phyloP scores from a whole-genome alignment of 2,113 vertebrate species.

The Cottus gobio region DNA sequence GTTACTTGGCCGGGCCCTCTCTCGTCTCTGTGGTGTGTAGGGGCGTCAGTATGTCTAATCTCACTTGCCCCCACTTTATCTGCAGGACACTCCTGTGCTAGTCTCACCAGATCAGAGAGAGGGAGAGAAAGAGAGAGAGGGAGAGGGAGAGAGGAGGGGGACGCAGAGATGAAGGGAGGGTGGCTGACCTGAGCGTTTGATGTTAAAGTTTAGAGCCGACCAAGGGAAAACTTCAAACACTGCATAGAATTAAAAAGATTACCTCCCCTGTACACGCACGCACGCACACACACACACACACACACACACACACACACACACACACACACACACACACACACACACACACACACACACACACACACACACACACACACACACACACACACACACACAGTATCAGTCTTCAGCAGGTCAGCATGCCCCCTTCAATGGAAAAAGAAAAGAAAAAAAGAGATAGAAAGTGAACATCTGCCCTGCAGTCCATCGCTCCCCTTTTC shows the following conservation, averaged over 20 bases:
- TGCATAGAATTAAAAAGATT: conserved; percentile 59
- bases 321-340: conserved; percentile 23
- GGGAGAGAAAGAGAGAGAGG: neutral
- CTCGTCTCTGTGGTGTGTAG: conserved; percentile 3
- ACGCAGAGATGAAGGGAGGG: conserved; percentile 37
- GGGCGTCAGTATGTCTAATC: conserved; percentile 64
- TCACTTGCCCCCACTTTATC: conserved; percentile 53
- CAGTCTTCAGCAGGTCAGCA: conserved; percentile 52
- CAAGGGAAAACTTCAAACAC: conserved; percentile 65
- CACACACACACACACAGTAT: conserved; percentile 1
- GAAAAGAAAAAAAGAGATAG: neutral
- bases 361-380: conserved; percentile 30
- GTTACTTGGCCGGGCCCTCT: neutral
- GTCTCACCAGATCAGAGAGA: conserved; percentile 44
- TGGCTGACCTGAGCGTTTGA: conserved; percentile 52
- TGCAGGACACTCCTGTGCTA: conserved; percentile 50
- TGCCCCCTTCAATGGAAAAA: conserved; percentile 42
- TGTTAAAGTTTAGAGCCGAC: conserved; percentile 60
- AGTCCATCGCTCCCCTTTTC: neutral
- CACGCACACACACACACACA: conserved; percentile 22
- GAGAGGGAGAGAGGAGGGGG: conserved; percentile 3
- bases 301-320: conserved; percentile 7
- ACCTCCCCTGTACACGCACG: conserved; percentile 23
- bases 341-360: conserved; percentile 13
- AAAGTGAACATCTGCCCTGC: conserved; percentile 8